phyloP scores from a whole-genome alignment of 2,797 vertebrate genomes.

The Pseudochirops cupreus region DNA sequence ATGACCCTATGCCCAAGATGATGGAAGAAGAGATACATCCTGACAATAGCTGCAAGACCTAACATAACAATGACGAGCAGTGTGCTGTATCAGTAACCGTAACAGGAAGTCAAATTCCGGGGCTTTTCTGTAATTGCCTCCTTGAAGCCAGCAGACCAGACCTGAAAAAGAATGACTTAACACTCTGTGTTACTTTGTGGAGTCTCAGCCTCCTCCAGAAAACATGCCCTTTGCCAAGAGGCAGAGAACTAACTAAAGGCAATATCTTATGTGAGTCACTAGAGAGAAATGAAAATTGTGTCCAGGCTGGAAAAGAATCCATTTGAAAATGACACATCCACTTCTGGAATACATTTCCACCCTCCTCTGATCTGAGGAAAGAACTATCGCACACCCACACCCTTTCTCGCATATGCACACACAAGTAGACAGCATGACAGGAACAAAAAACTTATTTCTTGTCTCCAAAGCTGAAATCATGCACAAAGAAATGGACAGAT shows the following conservation, averaged over 20 bases:
- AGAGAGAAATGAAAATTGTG: constrained; percentile 62
- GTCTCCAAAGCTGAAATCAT: constrained; percentile 3
- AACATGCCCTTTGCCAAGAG: constrained; percentile 45
- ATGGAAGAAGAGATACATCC: not conserved
- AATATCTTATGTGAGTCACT: constrained; percentile 49
- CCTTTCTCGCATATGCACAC: not conserved
- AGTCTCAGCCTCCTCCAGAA: constrained; percentile 42
- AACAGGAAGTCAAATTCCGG: not conserved
- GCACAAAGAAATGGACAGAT: not conserved
- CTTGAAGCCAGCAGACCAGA: not conserved
- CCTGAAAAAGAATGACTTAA: not conserved
- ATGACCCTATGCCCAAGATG: constrained; percentile 17
- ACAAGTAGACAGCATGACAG: not conserved
- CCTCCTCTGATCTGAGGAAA: constrained; percentile 30
- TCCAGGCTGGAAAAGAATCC: constrained; percentile 53
- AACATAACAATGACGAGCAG: not conserved
- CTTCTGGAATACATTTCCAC: constrained; percentile 23
- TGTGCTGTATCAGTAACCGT: not conserved
- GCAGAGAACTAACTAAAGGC: constrained; percentile 28
- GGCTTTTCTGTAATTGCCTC: not conserved
- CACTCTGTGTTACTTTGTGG: not conserved
- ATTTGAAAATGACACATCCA: constrained; percentile 68
- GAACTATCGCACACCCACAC: constrained; percentile 19
- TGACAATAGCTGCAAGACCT: constrained; percentile 1
- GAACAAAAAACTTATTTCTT: constrained; percentile 1